Evolutionary conservation across 1,140 invertebrate genomes (phyloP).

Genomic region (Drosophila mauritiana): DNA sequence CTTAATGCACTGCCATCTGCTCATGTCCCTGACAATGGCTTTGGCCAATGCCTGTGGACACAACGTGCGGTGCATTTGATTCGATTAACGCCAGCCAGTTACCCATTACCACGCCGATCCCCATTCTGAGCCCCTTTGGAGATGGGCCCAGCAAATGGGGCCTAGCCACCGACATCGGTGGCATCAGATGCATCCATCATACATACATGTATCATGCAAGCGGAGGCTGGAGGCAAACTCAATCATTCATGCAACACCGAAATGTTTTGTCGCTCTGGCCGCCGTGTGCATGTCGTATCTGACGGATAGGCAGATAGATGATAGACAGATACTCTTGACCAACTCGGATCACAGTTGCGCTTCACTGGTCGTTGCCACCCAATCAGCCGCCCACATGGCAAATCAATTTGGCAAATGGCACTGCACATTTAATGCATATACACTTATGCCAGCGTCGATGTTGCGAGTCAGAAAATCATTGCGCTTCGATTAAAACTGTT

Average conservation of each 20-base stretch:
- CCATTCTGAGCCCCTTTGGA: neutral
- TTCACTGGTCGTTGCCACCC: neutral
- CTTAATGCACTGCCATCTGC: conserved; percentile 24
- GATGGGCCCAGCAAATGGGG: conserved; percentile 7
- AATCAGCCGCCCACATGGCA: conserved; percentile 7
- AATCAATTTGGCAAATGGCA: conserved; percentile 49
- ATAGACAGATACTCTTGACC: conserved; percentile 3
- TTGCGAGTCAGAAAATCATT: conserved; percentile 23
- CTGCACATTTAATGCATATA: neutral
- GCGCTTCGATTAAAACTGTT: conserved; percentile 39
- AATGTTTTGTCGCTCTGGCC: conserved; percentile 8
- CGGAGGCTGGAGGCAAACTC: conserved; percentile 1
- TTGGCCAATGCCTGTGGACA: conserved; percentile 25
- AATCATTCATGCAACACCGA: conserved; percentile 21
- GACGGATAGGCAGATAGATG: neutral
- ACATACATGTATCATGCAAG: too few species aligned
- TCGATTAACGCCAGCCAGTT: conserved; percentile 35
- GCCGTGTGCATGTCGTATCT: conserved; percentile 17
- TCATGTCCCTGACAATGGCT: conserved; percentile 37
- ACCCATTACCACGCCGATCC: too few species aligned
- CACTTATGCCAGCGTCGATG: neutral
- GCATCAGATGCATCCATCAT: conserved; percentile 30
- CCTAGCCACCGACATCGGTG: neutral
- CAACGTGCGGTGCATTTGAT: conserved; percentile 50
- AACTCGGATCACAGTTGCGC: conserved; percentile 1